Percentiles rank a stretch among this genome's conserved stretches.
These are phyloP conservation scores for Phaedon cochleariae DNA, from an alignment of 2,888 invertebrate genomes.

Conservation along the genomic window DNA sequence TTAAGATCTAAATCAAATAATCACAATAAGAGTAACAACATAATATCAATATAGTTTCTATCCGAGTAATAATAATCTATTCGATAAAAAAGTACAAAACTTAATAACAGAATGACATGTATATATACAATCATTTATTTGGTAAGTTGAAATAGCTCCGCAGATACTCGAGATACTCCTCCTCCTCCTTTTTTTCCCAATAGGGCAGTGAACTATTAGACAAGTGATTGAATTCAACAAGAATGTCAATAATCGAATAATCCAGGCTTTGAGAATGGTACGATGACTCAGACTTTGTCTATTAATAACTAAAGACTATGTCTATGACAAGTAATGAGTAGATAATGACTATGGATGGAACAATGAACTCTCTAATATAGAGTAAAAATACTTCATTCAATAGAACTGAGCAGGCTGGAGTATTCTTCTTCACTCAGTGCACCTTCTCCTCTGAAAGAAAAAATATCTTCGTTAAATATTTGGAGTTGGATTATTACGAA, in stretches of 20 bases:
- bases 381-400: neutral
- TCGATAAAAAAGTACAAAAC: neutral
- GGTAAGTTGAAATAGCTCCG: neutral
- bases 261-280: too few relatives aligned
- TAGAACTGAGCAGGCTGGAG: neutral
- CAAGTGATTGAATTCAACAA: too few relatives aligned
- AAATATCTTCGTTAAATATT: neutral
- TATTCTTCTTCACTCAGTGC: neutral
- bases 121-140: neutral
- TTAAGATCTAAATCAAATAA: neutral
- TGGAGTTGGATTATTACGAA: too few relatives aligned
- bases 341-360: neutral
- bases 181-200: too few relatives aligned
- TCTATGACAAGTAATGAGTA: too few relatives aligned
- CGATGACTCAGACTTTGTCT: too few relatives aligned
- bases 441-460: neutral
- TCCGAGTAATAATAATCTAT: neutral
- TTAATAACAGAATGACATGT: neutral
- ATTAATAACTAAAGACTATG: too few relatives aligned
- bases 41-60: neutral
- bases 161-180: too few relatives aligned
- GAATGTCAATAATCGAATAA: too few relatives aligned
- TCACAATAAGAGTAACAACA: neutral
- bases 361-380: neutral
- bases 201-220: too few relatives aligned